Percentiles rank a stretch among this genome's conserved stretches.
Conservation (phyloP, 2,888 invertebrate genomes). For the Tetragonula carbonaria region DNA sequence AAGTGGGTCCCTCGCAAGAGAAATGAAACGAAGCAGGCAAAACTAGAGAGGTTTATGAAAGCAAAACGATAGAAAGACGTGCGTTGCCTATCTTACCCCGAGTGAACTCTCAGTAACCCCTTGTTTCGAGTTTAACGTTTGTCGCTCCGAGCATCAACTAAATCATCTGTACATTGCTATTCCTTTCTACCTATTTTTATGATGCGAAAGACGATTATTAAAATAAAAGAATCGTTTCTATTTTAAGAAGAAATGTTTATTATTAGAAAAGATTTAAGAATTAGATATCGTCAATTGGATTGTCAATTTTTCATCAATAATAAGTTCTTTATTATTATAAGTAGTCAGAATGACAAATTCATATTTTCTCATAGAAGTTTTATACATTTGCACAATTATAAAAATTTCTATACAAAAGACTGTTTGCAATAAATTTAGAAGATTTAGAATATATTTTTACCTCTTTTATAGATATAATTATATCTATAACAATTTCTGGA, state of each 20-base stretch:
- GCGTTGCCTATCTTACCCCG: slow-evolving; percentile 75
- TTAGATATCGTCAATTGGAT: too few relatives aligned
- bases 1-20: slow-evolving; percentile 57
- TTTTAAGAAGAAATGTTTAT: not conserved
- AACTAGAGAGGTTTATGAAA: slow-evolving; percentile 76
- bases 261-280: too few relatives aligned
- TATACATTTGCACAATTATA: not conserved
- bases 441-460: too few relatives aligned
- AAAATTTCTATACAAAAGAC: too few relatives aligned
- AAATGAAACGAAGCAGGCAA: slow-evolving; percentile 59
- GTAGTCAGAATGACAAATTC: too few relatives aligned
- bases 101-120: slow-evolving; percentile 58
- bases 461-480: too few relatives aligned
- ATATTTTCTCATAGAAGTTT: not conserved
- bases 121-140: slow-evolving; percentile 66
- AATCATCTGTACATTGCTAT: not conserved
- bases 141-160: slow-evolving; percentile 23
- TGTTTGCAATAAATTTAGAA: too few relatives aligned
- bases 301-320: too few relatives aligned
- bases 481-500: too few relatives aligned
- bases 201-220: too few relatives aligned
- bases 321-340: too few relatives aligned
- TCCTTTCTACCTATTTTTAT: not conserved
- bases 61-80: slow-evolving; percentile 78
- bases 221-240: not conserved